Conservation (phyloP, 2,113 vertebrate genomes). For the Equus quagga region DNA sequence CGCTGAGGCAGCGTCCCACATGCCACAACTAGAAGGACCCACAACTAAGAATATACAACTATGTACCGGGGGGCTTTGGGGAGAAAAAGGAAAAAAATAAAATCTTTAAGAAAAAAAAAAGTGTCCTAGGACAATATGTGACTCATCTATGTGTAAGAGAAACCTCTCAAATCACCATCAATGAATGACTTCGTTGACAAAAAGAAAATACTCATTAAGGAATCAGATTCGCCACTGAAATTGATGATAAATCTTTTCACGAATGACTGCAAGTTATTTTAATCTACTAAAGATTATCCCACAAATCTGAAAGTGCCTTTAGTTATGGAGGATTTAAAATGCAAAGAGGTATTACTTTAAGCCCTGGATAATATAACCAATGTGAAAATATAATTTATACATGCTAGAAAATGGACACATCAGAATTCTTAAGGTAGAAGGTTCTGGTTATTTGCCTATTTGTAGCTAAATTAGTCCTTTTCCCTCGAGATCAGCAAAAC, state of each 20-base stretch:
- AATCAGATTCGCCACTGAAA: neutral
- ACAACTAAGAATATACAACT: too few species aligned
- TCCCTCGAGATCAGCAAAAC: neutral
- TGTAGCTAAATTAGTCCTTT: neutral
- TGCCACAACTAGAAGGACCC: too few species aligned
- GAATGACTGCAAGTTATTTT: neutral
- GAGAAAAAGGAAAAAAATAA: too few species aligned
- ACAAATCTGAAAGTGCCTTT: neutral
- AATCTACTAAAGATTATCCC: neutral
- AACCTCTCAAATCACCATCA: neutral
- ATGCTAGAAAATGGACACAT: neutral
- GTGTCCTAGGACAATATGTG: constrained; percentile 28
- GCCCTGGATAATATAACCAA: neutral
- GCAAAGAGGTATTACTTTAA: neutral
- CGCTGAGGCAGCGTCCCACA: too few species aligned
- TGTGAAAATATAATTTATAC: neutral
- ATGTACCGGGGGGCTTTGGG: too few species aligned
- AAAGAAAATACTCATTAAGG: neutral
- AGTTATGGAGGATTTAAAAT: neutral
- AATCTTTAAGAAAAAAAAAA: neutral
- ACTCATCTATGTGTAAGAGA: neutral
- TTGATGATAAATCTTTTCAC: neutral
- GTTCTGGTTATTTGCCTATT: neutral
- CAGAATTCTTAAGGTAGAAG: neutral
- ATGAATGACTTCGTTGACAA: neutral